These are phyloP conservation scores for Entomobrya multifasciata DNA, from an alignment of 2,888 invertebrate genomes.

Conservation along the genomic window DNA sequence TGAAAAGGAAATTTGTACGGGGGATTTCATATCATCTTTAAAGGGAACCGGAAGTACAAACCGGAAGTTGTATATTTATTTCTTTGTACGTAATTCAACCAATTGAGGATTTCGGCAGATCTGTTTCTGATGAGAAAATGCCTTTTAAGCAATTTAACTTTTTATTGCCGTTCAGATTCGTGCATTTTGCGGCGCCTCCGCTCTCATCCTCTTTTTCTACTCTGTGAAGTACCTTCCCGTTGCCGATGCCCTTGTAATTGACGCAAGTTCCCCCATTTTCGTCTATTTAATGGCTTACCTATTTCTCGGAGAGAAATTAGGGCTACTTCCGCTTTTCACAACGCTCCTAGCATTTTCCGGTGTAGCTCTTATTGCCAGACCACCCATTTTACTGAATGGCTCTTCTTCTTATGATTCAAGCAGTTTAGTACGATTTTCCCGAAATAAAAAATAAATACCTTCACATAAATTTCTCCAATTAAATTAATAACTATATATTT, in stretches of 20 bases:
- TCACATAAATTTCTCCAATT: not conserved
- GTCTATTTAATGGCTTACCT: slow-evolving; percentile 66
- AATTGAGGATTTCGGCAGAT: too few species aligned
- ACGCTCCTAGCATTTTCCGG: slow-evolving; percentile 67
- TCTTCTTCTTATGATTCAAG: too few species aligned
- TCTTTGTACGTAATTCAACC: not conserved
- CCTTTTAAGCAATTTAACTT: not conserved
- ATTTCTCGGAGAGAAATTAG: slow-evolving; percentile 68
- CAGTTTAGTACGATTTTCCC: slow-evolving; percentile 24
- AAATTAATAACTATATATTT: not conserved
- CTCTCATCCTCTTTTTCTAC: slow-evolving; percentile 62
- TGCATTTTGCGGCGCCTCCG: slow-evolving; percentile 54
- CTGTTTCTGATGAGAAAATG: too few species aligned
- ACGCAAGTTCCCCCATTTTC: slow-evolving; percentile 67
- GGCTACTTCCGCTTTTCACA: slow-evolving; percentile 66
- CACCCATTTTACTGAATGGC: slow-evolving; percentile 66
- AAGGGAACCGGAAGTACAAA: not conserved
- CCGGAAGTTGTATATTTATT: not conserved
- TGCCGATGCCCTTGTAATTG: slow-evolving; percentile 70
- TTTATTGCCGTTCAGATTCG: slow-evolving; percentile 30
- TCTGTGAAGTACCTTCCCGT: slow-evolving; percentile 59
- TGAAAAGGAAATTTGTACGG: not conserved
- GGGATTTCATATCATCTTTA: not conserved
- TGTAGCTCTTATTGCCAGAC: slow-evolving; percentile 69
- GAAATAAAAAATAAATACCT: not conserved